Evolutionary conservation across 2,888 invertebrate genomes (phyloP).

Genomic region (Microctonus brassicae): DNA sequence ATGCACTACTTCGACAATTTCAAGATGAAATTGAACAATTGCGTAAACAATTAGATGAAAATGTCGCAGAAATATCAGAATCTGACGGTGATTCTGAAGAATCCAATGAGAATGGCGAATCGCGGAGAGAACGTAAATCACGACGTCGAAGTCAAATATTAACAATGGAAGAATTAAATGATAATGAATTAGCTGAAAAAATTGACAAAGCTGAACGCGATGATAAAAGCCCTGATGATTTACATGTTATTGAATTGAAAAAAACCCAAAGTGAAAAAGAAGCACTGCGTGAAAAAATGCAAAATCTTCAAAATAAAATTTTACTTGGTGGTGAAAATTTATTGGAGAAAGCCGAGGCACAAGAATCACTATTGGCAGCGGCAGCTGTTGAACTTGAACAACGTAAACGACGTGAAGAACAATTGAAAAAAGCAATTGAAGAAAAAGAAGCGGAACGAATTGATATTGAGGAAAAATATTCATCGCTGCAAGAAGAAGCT

Average conservation of each 20-base stretch:
- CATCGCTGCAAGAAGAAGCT: constrained; percentile 94
- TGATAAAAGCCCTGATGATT: constrained; percentile 72
- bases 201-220: constrained; percentile 72
- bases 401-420: constrained; percentile 83
- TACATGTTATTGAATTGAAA: constrained; percentile 77
- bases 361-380: constrained; percentile 89
- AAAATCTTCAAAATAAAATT: constrained; percentile 93
- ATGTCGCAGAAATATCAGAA: constrained; percentile 65
- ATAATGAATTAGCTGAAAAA: constrained; percentile 68
- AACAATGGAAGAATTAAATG: constrained; percentile 73
- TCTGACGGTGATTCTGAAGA: constrained; percentile 64
- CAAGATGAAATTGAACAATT: constrained; percentile 96
- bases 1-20: constrained; percentile 94
- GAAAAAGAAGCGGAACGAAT: constrained; percentile 94
- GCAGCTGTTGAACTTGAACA: constrained; percentile 87
- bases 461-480: constrained; percentile 95
- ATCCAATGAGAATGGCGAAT: constrained; percentile 57
- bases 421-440: constrained; percentile 84
- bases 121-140: constrained; percentile 62
- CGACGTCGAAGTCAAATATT: constrained; percentile 66
- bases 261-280: constrained; percentile 85
- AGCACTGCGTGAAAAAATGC: constrained; percentile 85
- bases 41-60: constrained; percentile 86
- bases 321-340: constrained; percentile 98
- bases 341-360: constrained; percentile 95